These are phyloP conservation scores for Trachymyrmex septentrionalis DNA, from an alignment of 1,140 invertebrate genomes.

Conservation along the genomic window DNA sequence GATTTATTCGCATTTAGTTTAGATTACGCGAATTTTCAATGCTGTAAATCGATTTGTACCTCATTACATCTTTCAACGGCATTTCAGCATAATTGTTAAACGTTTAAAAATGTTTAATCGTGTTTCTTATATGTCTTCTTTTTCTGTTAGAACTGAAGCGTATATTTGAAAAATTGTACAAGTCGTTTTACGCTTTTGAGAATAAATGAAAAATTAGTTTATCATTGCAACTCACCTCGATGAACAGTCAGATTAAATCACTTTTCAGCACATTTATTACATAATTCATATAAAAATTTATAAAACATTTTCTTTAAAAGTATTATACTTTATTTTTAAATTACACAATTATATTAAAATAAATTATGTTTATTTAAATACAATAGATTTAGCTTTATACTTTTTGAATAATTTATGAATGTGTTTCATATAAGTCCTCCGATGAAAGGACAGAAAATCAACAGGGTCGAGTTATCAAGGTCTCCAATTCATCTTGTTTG, in stretches of 20 bases:
- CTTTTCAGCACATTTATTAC: neutral
- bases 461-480: neutral
- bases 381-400: neutral
- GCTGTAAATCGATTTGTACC: neutral
- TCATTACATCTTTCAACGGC: neutral
- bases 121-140: neutral
- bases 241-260: slow-evolving; percentile 4
- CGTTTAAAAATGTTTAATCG: neutral
- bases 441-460: neutral
- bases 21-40: neutral
- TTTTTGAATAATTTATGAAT: neutral
- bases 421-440: too few relatives aligned
- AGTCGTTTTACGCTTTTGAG: neutral
- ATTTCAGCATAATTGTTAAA: neutral
- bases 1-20: slow-evolving; percentile 37
- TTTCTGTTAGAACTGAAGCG: neutral
- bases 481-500: neutral
- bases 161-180: neutral
- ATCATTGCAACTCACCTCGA: neutral
- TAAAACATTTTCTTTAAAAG: neutral
- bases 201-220: neutral
- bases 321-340: neutral
- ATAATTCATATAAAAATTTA: neutral
- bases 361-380: slow-evolving; percentile 2
- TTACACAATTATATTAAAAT: neutral